phyloP scores from a whole-genome alignment of 2,113 vertebrate species.

The Chrysochloris asiatica region DNA sequence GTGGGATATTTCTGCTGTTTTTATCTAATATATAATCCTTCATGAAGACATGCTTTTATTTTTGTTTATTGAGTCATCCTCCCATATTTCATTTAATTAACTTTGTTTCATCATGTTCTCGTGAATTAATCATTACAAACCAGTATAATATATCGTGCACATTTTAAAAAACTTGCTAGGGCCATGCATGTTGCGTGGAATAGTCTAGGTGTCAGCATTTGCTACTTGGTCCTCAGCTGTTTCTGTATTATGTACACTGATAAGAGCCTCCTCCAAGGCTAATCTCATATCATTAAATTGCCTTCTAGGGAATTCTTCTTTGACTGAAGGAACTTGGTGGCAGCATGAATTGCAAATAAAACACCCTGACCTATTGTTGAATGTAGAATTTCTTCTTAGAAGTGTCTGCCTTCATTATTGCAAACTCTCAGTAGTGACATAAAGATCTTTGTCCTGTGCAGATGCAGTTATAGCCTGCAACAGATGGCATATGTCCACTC shows the following conservation, averaged over 20 bases:
- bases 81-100: conserved; percentile 37
- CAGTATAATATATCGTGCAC: neutral
- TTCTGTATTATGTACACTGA: neutral
- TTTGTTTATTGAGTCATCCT: neutral
- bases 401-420: conserved; percentile 72
- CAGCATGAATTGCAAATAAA: conserved; percentile 62
- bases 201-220: neutral
- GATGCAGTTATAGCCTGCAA: conserved; percentile 75
- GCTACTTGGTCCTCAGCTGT: conserved; percentile 14
- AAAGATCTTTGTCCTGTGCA: conserved; percentile 76
- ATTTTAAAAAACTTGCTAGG: conserved; percentile 5
- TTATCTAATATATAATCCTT: conserved; percentile 30
- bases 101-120: neutral
- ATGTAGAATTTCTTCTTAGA: conserved; percentile 71
- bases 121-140: neutral
- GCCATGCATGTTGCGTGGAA: neutral
- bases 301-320: conserved; percentile 68
- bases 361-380: conserved; percentile 15
- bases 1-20: neutral
- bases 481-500: conserved; percentile 66
- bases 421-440: conserved; percentile 69
- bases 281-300: conserved; percentile 21
- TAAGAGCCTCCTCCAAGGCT: neutral
- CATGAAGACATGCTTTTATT: conserved; percentile 3
- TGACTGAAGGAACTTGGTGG: conserved; percentile 45